Evolutionary conservation across 1,140 invertebrate genomes (phyloP).

Genomic region (Drosophila nebulosa): DNA sequence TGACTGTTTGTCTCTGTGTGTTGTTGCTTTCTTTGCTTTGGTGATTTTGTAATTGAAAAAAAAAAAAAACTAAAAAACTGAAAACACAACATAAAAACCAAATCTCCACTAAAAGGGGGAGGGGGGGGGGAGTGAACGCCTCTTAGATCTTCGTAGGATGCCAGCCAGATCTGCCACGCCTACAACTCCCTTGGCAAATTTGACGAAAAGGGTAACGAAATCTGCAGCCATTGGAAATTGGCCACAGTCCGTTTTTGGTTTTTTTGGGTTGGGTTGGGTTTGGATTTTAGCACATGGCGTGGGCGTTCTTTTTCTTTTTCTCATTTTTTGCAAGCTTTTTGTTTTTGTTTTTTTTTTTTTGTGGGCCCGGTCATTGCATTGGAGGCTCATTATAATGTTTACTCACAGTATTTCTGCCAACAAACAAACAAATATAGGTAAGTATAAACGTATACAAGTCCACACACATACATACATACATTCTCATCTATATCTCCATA

Average conservation of each 20-base stretch:
- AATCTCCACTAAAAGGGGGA: constrained; percentile 19
- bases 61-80: constrained; percentile 6
- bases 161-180: constrained; percentile 20
- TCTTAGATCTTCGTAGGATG: constrained; percentile 27
- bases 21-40: constrained; percentile 49
- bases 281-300: constrained; percentile 45
- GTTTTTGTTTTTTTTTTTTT: constrained; percentile 16
- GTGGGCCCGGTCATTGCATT: constrained; percentile 55
- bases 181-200: constrained; percentile 47
- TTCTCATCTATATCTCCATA: no score
- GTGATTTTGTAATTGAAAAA: constrained; percentile 71
- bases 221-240: constrained; percentile 61
- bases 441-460: not conserved
- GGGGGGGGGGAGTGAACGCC: constrained; percentile 24
- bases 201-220: constrained; percentile 70
- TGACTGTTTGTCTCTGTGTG: constrained; percentile 27
- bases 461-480: not conserved
- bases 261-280: constrained; percentile 46
- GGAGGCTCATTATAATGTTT: constrained; percentile 53
- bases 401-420: constrained; percentile 28
- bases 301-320: constrained; percentile 45
- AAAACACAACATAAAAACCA: not conserved
- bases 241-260: constrained; percentile 41
- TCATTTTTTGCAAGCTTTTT: constrained; percentile 2
- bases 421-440: not conserved